A percentile compares a stretch with the other conserved stretches of the same genome.
Conservation (phyloP, 2,888 invertebrate species). For the Rhyacophila evoluta region DNA sequence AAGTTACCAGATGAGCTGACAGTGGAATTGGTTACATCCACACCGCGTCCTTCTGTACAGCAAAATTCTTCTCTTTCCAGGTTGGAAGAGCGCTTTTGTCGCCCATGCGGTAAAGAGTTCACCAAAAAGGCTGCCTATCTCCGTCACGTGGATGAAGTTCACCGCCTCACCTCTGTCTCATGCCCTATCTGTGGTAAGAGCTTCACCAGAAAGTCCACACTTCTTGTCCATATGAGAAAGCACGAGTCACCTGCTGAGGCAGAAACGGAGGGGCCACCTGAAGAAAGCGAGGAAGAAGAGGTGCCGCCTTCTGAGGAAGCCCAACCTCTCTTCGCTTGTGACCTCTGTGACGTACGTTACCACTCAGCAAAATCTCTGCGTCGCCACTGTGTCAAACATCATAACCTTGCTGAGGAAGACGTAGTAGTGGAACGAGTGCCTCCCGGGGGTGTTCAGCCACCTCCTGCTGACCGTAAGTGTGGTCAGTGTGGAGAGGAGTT, state of each 20-base stretch:
- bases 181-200: constrained; percentile 75
- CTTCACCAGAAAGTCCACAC: constrained; percentile 73
- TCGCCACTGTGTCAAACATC: constrained; percentile 73
- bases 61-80: constrained; percentile 59
- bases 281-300: constrained; percentile 34
- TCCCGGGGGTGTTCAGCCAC: constrained; percentile 57
- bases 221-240: constrained; percentile 74
- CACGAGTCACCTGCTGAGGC: constrained; percentile 58
- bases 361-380: constrained; percentile 70
- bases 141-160: constrained; percentile 72
- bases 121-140: constrained; percentile 72
- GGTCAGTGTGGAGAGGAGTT: constrained; percentile 71
- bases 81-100: constrained; percentile 69
- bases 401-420: constrained; percentile 61
- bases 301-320: constrained; percentile 56
- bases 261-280: constrained; percentile 59
- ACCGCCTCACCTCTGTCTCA: constrained; percentile 69
- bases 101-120: constrained; percentile 73
- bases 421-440: constrained; percentile 63
- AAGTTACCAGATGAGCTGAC: constrained; percentile 66
- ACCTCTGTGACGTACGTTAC: constrained; percentile 73
- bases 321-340: constrained; percentile 66
- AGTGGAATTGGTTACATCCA: constrained; percentile 56
- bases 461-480: constrained; percentile 62
- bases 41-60: constrained; percentile 56